Evolutionary conservation across 2,888 invertebrate species (phyloP).

Genomic region (Marasmarcha lunaedactyla): DNA sequence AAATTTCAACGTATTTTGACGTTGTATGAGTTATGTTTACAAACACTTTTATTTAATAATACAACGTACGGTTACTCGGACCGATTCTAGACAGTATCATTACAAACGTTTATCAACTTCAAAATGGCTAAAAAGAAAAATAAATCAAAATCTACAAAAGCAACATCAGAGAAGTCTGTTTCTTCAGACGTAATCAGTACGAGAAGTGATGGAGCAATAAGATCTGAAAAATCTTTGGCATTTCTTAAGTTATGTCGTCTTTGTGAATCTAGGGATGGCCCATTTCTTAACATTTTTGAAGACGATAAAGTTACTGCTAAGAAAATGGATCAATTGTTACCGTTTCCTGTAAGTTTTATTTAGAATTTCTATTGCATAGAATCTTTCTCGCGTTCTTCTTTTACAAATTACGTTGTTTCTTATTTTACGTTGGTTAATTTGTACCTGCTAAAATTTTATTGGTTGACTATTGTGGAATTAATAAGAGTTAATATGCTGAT

Average conservation of each 20-base stretch:
- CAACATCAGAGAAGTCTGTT: conserved; percentile 8
- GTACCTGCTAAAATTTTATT: no score
- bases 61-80: no score
- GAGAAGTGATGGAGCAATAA: not conserved
- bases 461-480: no score
- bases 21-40: no score
- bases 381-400: not conserved
- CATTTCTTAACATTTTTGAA: conserved; percentile 60
- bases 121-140: conserved; percentile 39
- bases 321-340: conserved; percentile 55
- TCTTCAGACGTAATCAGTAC: not conserved
- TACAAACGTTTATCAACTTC: no score
- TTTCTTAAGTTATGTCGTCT: conserved; percentile 51
- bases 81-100: no score
- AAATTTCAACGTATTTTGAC: no score
- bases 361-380: not conserved
- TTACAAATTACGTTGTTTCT: not conserved
- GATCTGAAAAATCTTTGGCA: conserved; percentile 10
- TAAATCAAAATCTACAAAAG: conserved; percentile 23
- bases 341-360: conserved; percentile 49
- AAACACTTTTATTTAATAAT: no score
- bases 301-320: conserved; percentile 47
- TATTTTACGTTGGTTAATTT: no score
- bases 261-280: conserved; percentile 58
- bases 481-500: no score